A percentile compares a stretch with the other conserved stretches of the same genome.
phyloP scores from a whole-genome alignment of 2,888 invertebrate species.

The Apodemia duryi region DNA sequence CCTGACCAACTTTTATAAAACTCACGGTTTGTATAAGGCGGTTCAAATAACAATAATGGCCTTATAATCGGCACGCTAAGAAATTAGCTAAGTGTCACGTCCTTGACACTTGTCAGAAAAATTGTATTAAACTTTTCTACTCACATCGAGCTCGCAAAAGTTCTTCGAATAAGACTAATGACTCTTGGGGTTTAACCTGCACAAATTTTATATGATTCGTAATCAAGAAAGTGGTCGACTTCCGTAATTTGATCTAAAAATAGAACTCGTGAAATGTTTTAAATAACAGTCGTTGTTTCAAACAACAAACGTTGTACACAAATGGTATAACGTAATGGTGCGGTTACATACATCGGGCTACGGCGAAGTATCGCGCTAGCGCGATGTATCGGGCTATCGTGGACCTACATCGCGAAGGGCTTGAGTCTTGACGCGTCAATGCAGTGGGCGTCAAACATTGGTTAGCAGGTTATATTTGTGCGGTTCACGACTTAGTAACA shows the following conservation, averaged over 20 bases:
- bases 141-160: conserved; percentile 7
- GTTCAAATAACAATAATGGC: too few species aligned
- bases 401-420: too few species aligned
- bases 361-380: too few species aligned
- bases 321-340: neutral
- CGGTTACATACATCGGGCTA: too few species aligned
- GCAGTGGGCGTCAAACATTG: too few species aligned
- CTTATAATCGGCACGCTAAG: neutral
- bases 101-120: conserved; percentile 9
- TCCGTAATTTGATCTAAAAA: neutral
- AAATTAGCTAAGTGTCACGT: conserved; percentile 9
- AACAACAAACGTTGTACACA: neutral
- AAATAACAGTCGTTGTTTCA: neutral
- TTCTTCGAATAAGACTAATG: conserved; percentile 12
- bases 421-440: too few species aligned
- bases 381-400: too few species aligned
- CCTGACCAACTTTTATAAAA: too few species aligned
- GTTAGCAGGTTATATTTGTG: too few species aligned
- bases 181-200: conserved; percentile 10
- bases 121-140: conserved; percentile 10
- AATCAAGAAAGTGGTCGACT: conserved; percentile 10
- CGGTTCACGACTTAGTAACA: too few species aligned
- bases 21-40: too few species aligned
- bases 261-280: neutral
- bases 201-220: conserved; percentile 12